Base-by-base conservation (phyloP, 2,113 vertebrate species). In the Uropsilus gracilis region DNA sequence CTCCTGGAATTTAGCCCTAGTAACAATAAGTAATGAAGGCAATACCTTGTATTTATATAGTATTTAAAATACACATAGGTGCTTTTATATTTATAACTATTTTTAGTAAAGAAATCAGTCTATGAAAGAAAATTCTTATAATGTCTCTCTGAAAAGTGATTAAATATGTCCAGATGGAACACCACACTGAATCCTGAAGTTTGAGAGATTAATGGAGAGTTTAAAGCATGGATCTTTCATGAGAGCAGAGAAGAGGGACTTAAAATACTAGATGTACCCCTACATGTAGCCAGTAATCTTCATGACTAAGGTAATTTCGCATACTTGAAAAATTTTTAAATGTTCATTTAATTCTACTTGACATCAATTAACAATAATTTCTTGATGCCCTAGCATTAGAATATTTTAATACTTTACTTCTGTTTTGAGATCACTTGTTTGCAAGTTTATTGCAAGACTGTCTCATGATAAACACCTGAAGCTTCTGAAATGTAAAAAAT, bases 401-500 rank as follows among this genome's bases (percentile, higher is more conserved):
- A 30, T 90, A 88, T 76, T 90, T 83, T 89, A 34, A 13, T 63
- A 63, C 84, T 2, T 50, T 80, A 37, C n/a, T 13, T 11, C 24
- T 89, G 63, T 57, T 24, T 86, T 28, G 48, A 59, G 48, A 68
- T 93, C 2, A 48, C 64, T 66, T 94, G 75, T 24, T 37, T 77
- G 32, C 75, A 73, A 75, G 91, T 96, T 86, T 83, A 16, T 80
- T 90, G 30, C 6, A 87, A 71, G 46, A 44, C 32, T 59, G 1
- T 13, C 34, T 86, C 71, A 46, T 76, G 59, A 34, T 87, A 37
- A 94, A 55, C 5, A 84, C 24, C 59, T 94, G 50, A 84, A 69
- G 17, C 0, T 50, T 64, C 46, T 69, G 24, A 75, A 87, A 2
- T 63, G 3, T 91, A 89, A 96, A 93, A 93, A 96, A 89, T 69